Conservation (phyloP, 2,888 invertebrate species). For the Bombylius discolor region DNA sequence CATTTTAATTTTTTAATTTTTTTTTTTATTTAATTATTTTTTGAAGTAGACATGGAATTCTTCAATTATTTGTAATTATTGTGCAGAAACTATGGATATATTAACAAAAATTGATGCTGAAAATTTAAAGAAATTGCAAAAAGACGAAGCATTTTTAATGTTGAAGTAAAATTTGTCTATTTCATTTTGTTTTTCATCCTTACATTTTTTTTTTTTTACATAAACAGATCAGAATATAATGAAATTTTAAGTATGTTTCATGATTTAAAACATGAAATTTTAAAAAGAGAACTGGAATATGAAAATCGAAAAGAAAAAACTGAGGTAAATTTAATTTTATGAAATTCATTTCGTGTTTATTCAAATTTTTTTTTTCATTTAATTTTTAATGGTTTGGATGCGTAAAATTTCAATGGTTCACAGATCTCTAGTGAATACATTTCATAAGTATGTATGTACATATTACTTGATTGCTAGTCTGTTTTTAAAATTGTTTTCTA, state of each 20-base stretch:
- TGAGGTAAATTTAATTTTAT: constrained; percentile 1
- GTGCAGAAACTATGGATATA: constrained; percentile 5
- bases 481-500: background rate
- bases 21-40: background rate
- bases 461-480: too few relatives aligned
- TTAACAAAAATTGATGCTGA: background rate
- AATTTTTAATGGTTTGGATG: too few relatives aligned
- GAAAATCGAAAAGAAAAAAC: constrained; percentile 10
- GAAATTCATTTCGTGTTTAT: too few relatives aligned
- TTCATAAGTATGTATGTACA: too few relatives aligned
- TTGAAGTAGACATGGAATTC: constrained; percentile 5
- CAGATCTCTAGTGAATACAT: too few relatives aligned
- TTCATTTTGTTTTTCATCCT: background rate
- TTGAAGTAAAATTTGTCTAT: constrained; percentile 1
- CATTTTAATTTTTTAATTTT: too few relatives aligned
- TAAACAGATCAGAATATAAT: constrained; percentile 2
- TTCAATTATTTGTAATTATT: constrained; percentile 6
- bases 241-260: constrained; percentile 2
- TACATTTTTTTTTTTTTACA: background rate
- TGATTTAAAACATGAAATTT: constrained; percentile 2
- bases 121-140: background rate
- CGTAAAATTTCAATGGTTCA: too few relatives aligned
- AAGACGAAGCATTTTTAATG: constrained; percentile 1
- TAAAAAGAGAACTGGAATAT: constrained; percentile 7
- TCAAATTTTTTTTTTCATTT: too few relatives aligned